Base-by-base conservation (phyloP, 2,888 invertebrate species). In the Papilio elwesi region DNA sequence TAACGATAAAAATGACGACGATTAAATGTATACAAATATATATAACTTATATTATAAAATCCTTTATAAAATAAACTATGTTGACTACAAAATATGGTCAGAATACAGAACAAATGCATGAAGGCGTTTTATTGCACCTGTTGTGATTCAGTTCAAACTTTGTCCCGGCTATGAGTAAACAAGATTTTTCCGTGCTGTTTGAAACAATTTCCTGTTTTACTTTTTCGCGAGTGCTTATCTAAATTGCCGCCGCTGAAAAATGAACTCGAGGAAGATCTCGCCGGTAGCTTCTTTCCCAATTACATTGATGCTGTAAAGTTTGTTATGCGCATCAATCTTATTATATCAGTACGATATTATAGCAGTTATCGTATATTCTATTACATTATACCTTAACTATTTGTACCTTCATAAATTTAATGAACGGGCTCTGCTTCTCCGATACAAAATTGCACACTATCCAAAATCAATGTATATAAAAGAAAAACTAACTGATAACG, bases 191-290 rank as follows among this genome's bases (percentile, higher is more conserved):
- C 51, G 38, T 38, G 38, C 38, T 38, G 49, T 49, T 66, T 55
- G 8, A 65, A 66, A 66, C 71, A 66, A 70, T 70, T 65, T 65
- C n/a, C 65, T 38, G 66, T 49, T 59, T 66, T 15, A 57, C 49
- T 49, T 51, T 66, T 71, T 12, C 43, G 16, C 57, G 59, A 66
- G 66, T 71, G 51, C 57, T 71, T 71, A 57, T 71, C 51, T 66
- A 71, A 57, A 71, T 66, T 66, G 57, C 57, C 65, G 7, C 8
- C 13, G 57, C 49, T 49, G 48, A 13, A 55, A 70, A 70, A 64
- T 55, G 15, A 57, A 70, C 48, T 64, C 11, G 43, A 15, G 12
- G n/a, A 53, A 64, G 47, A 70, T 53, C 70, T 47, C 70, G 47
- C 38, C 43, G 64, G 43, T 63, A 53, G 63, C 64, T 68, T 57